These are phyloP conservation scores for Lepidonotus clava DNA, from an alignment of 2,888 invertebrate species.

Conservation along the genomic window DNA sequence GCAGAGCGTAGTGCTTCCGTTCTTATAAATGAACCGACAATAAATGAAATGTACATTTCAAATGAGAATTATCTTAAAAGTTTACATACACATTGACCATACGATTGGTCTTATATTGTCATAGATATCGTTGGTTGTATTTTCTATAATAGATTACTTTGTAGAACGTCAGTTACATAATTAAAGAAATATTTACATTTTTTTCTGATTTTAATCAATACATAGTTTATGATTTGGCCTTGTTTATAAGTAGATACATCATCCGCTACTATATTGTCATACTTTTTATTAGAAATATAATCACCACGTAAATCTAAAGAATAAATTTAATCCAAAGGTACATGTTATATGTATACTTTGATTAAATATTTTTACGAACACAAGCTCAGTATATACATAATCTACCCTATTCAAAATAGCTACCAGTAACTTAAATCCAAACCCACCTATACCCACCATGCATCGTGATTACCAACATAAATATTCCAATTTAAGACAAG, in stretches of 20 bases:
- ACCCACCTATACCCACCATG: neutral
- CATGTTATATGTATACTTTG: no score
- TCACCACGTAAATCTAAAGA: no score
- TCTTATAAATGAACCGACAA: no score
- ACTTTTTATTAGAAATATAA: no score
- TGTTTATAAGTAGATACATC: neutral
- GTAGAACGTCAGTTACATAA: slow-evolving; percentile 5
- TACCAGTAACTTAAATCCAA: no score
- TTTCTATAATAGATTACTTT: slow-evolving; percentile 6
- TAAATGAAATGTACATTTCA: slow-evolving; percentile 9
- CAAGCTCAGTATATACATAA: neutral
- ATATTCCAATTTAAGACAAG: neutral
- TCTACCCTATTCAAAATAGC: no score
- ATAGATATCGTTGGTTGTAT: slow-evolving; percentile 25
- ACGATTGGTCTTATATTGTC: neutral
- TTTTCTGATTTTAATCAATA: neutral
- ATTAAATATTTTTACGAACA: no score
- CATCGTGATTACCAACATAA: neutral
- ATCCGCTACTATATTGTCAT: no score
- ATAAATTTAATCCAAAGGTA: no score
- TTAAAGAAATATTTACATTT: neutral
- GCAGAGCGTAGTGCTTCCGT: neutral
- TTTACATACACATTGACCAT: slow-evolving; percentile 33
- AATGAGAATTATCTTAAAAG: neutral
- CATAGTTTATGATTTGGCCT: neutral